A percentile compares a stretch with the other conserved stretches of the same genome.
Conservation (phyloP, 92 coral and sea anemone species). For the Paramuricea clavata region DNA sequence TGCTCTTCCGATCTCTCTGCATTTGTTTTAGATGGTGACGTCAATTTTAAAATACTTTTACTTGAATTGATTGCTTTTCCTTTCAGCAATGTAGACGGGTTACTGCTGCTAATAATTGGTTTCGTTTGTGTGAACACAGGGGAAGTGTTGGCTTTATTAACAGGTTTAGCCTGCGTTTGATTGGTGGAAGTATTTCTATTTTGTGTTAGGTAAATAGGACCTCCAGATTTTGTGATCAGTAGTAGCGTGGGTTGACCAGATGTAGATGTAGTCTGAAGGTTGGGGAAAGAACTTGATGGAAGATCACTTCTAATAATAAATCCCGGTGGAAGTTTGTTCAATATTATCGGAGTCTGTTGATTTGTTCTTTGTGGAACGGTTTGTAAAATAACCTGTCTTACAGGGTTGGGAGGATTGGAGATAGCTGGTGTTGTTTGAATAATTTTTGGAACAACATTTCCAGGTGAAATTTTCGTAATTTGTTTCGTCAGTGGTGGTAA, state of each 20-base stretch:
- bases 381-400: conserved; percentile 28
- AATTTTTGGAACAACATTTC: not conserved
- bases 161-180: conserved; percentile 7
- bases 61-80: conserved; percentile 14
- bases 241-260: conserved; percentile 4
- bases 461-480: not conserved
- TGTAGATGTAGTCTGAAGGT: not conserved
- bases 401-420: not conserved
- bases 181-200: not conserved
- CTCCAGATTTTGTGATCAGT: conserved; percentile 5
- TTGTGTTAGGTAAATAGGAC: conserved; percentile 1
- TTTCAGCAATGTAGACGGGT: not conserved
- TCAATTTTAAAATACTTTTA: not conserved
- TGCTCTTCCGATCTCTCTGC: no score
- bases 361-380: not conserved
- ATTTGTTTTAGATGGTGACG: not conserved
- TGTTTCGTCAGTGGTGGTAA: not conserved
- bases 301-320: conserved; percentile 5
- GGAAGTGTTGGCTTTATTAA: not conserved
- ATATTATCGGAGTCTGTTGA: conserved; percentile 29
- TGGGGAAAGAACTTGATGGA: not conserved
- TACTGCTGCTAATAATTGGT: not conserved
- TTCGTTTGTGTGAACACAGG: conserved; percentile 3
- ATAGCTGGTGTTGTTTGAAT: not conserved
- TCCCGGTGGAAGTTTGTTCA: conserved; percentile 22